Base-by-base conservation (phyloP, 2,888 invertebrate genomes). In the Synergus laeviventris region DNA sequence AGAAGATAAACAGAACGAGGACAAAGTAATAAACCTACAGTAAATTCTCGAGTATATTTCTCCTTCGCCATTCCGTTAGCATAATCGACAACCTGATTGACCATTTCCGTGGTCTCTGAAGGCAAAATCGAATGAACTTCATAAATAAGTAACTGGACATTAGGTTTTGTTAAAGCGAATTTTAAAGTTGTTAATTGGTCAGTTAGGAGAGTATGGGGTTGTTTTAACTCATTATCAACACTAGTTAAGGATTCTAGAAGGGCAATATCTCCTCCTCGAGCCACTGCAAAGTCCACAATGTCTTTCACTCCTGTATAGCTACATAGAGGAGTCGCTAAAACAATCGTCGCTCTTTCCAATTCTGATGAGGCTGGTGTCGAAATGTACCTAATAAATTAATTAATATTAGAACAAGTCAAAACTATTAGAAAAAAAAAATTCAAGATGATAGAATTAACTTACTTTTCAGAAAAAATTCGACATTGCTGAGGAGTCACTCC, bases 271-370 rank as follows among this genome's bases (percentile, higher is more conserved):
- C 96, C 96, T 1, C 95, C 96, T 45, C 96, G 92, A 8, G 91
- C 91, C 9, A 92, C 90, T 9, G 89, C 96, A 85, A 96, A 91
- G 86, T 96, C 96, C 5, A 96, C 96, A 0, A 96, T 95, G 88
- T 96, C 96, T 0, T 93, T 93, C 36, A 96, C 94, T 0, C 96
- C 95, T 0, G 96, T 95, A 87, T 95, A 96, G 0, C 96, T 96
- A 87, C 96, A 96, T 0, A 96, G 95, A 0, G 97, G 96, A 0
- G 95, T 95, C 1, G 96, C 96, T 82, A 94, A 92, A 1, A 95
- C 92, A 0, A 94, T 93, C 0, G 94, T 94, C 0, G 94, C 94
- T 62, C 93, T 92, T 78, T 94, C 93, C 82, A 94, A 91, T 56
- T 93, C 92, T 59, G 91, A 88, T 1, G 93, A 91, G 1, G 84